Evolutionary conservation across 2,113 vertebrate species (phyloP).

Genomic region (Plotosus lineatus): DNA sequence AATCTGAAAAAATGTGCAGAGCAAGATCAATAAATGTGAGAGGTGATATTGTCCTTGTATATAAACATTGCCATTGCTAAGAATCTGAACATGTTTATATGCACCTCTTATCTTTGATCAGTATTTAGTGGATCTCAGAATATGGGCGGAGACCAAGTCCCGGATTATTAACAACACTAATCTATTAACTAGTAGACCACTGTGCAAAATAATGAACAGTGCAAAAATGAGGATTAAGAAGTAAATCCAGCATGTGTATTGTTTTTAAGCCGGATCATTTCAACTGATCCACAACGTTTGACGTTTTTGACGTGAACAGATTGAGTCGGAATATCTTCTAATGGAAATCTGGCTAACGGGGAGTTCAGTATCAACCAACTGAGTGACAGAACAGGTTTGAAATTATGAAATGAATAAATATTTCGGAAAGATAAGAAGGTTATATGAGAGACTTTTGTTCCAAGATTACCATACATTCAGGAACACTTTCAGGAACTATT

Average conservation of each 20-base stretch:
- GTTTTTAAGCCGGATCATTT: neutral
- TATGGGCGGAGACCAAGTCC: neutral
- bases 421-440: neutral
- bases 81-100: neutral
- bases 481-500: constrained; percentile 2
- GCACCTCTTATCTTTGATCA: neutral
- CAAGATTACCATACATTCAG: too few relatives aligned
- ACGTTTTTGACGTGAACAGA: neutral
- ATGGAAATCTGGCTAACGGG: neutral
- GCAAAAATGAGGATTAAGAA: neutral
- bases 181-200: neutral
- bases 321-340: neutral
- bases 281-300: neutral
- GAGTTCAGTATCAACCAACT: neutral
- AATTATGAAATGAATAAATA: too few relatives aligned
- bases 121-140: neutral
- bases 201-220: neutral
- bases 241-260: neutral
- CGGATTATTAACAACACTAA: neutral
- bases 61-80: neutral
- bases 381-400: neutral
- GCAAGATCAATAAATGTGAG: neutral
- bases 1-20: neutral
- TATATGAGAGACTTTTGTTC: neutral
- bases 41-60: neutral